Evolutionary conservation across 2,113 vertebrate genomes (phyloP).

Genomic region (Scomber colias): DNA sequence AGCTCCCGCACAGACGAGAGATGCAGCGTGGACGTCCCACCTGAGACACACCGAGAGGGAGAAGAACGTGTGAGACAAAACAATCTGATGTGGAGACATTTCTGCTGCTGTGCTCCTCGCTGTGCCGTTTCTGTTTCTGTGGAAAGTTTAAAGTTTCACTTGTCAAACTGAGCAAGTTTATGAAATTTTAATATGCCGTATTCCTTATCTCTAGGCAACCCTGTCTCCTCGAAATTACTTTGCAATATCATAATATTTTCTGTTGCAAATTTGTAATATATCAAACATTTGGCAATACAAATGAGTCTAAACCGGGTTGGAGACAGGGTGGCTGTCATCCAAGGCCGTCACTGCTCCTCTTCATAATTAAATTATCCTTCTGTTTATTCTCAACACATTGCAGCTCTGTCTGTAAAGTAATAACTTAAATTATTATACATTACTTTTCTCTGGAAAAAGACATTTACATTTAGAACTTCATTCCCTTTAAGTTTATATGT

Average conservation of each 20-base stretch:
- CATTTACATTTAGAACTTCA: background rate
- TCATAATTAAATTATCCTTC: background rate
- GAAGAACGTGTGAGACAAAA: background rate
- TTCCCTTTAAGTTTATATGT: background rate
- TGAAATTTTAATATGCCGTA: background rate
- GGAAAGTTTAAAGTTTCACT: background rate
- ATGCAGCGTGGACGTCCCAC: conserved; percentile 90
- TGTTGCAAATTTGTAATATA: no score
- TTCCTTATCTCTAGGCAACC: background rate
- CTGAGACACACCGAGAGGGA: conserved; percentile 68
- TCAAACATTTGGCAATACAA: no score
- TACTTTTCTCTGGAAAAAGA: background rate
- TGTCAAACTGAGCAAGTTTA: background rate
- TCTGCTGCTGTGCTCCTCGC: background rate
- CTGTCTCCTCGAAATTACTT: no score
- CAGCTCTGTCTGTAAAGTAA: background rate
- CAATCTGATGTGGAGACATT: background rate
- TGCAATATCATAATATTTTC: no score
- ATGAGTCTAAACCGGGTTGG: no score
- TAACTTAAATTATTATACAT: background rate
- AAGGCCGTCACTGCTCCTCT: background rate
- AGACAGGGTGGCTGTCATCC: background rate
- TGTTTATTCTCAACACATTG: conserved; percentile 22
- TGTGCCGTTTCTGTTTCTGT: background rate
- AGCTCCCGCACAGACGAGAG: conserved; percentile 93